A percentile compares a stretch with the other conserved stretches of the same genome.
Conservation (phyloP, 1,140 invertebrate species). For the Trachymyrmex cornetzi region DNA sequence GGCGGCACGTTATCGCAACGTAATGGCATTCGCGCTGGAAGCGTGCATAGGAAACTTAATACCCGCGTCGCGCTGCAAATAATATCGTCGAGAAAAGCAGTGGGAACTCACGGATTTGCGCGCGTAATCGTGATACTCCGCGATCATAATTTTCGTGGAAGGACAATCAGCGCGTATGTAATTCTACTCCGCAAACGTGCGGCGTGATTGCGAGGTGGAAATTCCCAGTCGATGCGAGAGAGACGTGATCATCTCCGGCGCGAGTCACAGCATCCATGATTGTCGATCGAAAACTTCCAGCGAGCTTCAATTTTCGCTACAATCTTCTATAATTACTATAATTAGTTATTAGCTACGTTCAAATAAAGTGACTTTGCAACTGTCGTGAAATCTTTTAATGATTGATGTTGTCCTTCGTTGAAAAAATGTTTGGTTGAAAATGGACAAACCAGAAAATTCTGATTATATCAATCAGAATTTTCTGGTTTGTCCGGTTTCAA, state of each 20-base stretch:
- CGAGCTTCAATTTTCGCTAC: neutral
- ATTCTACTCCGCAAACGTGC: slow-evolving; percentile 39
- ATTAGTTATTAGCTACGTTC: too few species aligned
- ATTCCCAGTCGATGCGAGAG: neutral
- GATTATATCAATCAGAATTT: too few species aligned
- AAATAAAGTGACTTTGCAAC: too few species aligned
- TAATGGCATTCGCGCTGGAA: neutral
- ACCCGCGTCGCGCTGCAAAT: slow-evolving; percentile 52
- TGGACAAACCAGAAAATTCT: too few species aligned
- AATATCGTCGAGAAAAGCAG: slow-evolving; percentile 52
- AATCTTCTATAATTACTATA: neutral
- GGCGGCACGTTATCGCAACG: neutral
- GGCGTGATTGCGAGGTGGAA: slow-evolving; percentile 15
- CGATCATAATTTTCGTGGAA: slow-evolving; percentile 63
- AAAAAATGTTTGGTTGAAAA: too few species aligned
- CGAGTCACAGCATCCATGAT: neutral
- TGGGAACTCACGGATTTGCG: slow-evolving; percentile 25
- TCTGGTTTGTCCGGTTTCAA: too few species aligned
- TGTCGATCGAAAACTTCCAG: neutral
- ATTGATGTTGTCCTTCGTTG: too few species aligned
- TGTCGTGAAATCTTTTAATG: too few species aligned
- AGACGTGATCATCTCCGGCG: neutral
- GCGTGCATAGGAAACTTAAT: slow-evolving; percentile 43
- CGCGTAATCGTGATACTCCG: slow-evolving; percentile 49
- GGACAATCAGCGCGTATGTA: slow-evolving; percentile 55